Base-by-base conservation (phyloP, 2,113 vertebrate species). In the Trachemys scripta region DNA sequence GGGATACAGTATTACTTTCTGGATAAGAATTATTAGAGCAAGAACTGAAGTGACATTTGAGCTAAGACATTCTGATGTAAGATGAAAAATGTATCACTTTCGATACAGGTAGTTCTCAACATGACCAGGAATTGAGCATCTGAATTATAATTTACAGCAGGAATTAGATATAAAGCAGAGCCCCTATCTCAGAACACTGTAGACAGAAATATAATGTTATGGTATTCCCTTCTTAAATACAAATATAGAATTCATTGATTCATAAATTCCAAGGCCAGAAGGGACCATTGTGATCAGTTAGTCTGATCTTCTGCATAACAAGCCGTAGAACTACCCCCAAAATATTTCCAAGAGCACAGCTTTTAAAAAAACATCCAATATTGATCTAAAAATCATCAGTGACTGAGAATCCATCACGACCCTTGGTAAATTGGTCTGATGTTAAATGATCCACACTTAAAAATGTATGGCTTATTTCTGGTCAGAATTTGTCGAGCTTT, bases 111-210 rank as follows among this genome's bases (percentile, higher is more conserved):
- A 89, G 35, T 38, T 29, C 17, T 87, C 65, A 69, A 85, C 8
- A 75, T 81, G 10, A 79, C 25, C 38, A 91, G 80, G 10, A 53
- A 53, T 14, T 57, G 24, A 57, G 75, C 0, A 0, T 49, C 29
- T 85, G 45, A 31, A 45, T 59, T 90, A 76, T 93, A 69, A 82
- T 81, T 69, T n/a, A n/a, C 62, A 9, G 8, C 8, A 69, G 62
- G 62, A 69, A n/a, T 69, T n/a, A n/a, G 62, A 69, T 69, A 69
- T n/a, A n/a, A n/a, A 69, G 13, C 16, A 69, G 35, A 69, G 16
- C 62, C 31, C 16, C 62, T 69, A 35, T 17, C 62, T n/a, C 62
- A 69, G 31, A 69, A 69, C 16, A n/a, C 14, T 8, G 13, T 31
- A 62, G 27, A 29, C 24, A 27, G 56, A 57, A 57, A 57, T 57